Evolutionary conservation across 2,113 vertebrate species (phyloP), one percentile per base, ranked within the genome.

Genomic region (Nyctibius bracteatus): DNA sequence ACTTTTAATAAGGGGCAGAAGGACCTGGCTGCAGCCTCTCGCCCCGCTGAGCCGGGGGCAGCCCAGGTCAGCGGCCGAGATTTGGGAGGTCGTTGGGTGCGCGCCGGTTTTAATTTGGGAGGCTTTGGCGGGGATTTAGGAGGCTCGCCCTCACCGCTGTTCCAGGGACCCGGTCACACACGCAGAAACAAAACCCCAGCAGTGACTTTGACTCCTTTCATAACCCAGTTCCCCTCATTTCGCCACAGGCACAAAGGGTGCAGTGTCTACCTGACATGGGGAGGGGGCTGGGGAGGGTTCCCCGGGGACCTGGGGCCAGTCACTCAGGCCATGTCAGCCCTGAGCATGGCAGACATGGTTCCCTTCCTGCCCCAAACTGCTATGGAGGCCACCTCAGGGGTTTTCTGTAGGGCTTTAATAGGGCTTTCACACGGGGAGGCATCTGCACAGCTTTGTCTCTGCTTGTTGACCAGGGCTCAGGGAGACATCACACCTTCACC

Each of bases 51-150:
- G 93, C 82, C 9, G 0, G 66, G 94, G 70, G 67, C 97, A 81
- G 74, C 35, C 44, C 51, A 12, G 94, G 96, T 81, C 92, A 90
- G 57, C 2, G 0, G 35, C 81, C 0, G 9, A 24, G 94, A 44
- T 94, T 51, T 78, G 81, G 73, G 72, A 94, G 95, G 90, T 89
- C 77, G 4, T 1, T 16, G 58, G 58, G n/a, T 44, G 61, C 12
- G 6, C 5, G 2, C 24, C 1, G 6, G 10, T 41, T 95, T 97
- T 97, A 92, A 97, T 97, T 95, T 96, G 81, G 62, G 88, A 35
- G 90, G 95, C 70, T 96, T 92, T 93, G 81, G 63, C n/a, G 25
- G 28, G 92, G 94, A 91, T 97, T 97, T 96, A 61, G 78, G 49
- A 41, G 59, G 71, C 71, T 91, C 65, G 12, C 30, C 68, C 72